Evolutionary conservation across 1,140 invertebrate species (phyloP).

Genomic region (Euura lappo): DNA sequence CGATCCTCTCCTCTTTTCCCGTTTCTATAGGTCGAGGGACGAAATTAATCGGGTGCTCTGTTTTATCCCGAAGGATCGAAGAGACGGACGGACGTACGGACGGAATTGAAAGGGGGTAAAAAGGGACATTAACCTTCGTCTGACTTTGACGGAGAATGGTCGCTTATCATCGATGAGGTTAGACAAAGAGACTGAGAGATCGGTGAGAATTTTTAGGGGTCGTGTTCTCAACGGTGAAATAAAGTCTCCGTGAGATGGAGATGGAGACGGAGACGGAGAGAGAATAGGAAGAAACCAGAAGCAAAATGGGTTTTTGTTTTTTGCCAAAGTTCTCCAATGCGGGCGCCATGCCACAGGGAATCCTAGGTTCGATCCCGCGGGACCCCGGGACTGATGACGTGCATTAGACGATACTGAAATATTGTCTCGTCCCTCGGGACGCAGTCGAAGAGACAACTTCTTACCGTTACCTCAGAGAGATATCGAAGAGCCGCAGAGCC

Average conservation of each 20-base stretch:
- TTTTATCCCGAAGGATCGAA: no score
- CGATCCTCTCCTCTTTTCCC: not conserved
- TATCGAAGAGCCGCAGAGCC: no score
- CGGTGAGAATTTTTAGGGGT: not conserved
- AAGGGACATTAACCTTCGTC: not conserved
- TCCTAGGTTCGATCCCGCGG: not conserved
- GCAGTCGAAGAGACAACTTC: not conserved
- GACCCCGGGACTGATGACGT: not conserved
- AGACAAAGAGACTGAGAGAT: not conserved
- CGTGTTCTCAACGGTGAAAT: no score
- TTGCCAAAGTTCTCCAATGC: not conserved
- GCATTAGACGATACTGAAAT: constrained; percentile 5
- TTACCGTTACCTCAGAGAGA: not conserved
- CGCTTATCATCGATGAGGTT: not conserved
- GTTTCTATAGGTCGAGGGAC: no score
- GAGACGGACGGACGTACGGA: no score
- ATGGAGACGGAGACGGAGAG: not conserved
- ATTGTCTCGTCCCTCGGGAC: not conserved
- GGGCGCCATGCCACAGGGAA: not conserved
- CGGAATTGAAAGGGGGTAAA: not conserved
- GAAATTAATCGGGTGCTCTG: no score
- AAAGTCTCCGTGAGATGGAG: no score
- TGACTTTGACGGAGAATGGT: constrained; percentile 5
- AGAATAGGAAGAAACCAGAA: not conserved
- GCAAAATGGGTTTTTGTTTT: not conserved